Evolutionary conservation across 2,113 vertebrate species (phyloP).

Genomic region (Solea solea): DNA sequence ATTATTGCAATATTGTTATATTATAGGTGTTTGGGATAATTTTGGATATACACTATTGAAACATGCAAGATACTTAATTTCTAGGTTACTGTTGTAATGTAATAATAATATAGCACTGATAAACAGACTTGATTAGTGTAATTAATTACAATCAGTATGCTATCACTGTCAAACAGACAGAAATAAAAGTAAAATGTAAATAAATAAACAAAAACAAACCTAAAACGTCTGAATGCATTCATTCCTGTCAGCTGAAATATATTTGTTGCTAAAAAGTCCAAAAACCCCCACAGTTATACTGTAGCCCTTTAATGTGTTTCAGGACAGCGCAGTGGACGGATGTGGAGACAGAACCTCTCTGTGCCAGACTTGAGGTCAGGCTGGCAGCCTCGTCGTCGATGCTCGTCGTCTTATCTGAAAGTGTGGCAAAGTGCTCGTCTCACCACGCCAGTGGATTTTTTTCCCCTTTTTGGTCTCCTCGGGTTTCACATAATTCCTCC

Average conservation of each 20-base stretch:
- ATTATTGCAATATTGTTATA: no score
- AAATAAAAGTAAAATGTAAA: no score
- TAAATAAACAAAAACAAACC: background rate
- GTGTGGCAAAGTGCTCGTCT: slow-evolving; percentile 33
- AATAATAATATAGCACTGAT: no score
- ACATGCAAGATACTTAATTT: no score
- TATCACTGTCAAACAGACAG: no score
- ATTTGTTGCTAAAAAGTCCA: background rate
- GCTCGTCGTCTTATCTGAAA: slow-evolving; percentile 47
- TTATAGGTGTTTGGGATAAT: no score
- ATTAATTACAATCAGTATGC: no score
- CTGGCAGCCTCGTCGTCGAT: slow-evolving; percentile 20
- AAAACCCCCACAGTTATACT: background rate
- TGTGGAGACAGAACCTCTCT: background rate
- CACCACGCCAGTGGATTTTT: slow-evolving; percentile 21
- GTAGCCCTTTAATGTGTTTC: background rate
- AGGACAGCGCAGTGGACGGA: slow-evolving; percentile 5
- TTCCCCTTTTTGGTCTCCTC: slow-evolving; percentile 9
- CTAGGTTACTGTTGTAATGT: no score
- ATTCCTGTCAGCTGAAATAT: background rate
- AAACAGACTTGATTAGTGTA: no score
- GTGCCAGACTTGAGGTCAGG: slow-evolving; percentile 36
- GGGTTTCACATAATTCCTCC: slow-evolving; percentile 55
- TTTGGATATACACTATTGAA: no score
- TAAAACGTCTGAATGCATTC: no score